Evolutionary conservation across 2,113 vertebrate genomes (phyloP), one percentile per base, ranked within the genome.

Genomic region (Xenus cinereus): DNA sequence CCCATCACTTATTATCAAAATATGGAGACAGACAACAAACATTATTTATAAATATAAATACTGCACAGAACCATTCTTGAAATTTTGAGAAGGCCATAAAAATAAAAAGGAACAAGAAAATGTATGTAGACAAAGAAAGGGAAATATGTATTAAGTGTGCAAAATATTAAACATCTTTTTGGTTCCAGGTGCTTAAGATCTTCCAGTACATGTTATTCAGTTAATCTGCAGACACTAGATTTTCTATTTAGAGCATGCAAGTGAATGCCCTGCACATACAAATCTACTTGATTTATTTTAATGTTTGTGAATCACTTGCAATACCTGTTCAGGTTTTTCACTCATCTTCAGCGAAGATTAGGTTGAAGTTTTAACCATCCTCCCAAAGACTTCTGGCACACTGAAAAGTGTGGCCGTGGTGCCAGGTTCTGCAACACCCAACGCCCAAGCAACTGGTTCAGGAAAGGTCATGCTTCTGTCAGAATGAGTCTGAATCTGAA

Each of bases 361-460:
- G 8, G 37, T 39, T 39, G 37, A 39, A 39, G 7, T 71, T 89
- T 68, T 41, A 59, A 18, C 21, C n/a, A 5, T 33, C 39, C 67
- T 46, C 12, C 32, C 37, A 7, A 50, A 54, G 13, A 6, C 5
- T 78, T 32, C 14, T 21, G 60, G 12, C 7, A 14, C 19, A 3
- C 16, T 27, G 7, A 13, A 51, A 59, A 14, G 37, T 19, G 10
- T 4, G 22, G n/a, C 33, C 30, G 12, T 6, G n/a, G 27, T 39
- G 39, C 19, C 32, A 71, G 48, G 24, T 10, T 2, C 72, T 35
- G 30, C 48, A 41, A 1, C 33, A 51, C 4, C 7, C 63, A 27
- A 0, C 13, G 4, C 41, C 26, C 35, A 14, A 22, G 23, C 37
- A 33, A 14, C n/a, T 22, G 0, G 1, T 7, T 2, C 3, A 27